Base-by-base conservation (phyloP, 2,888 invertebrate genomes). In the Pyrocoelia pectoralis region DNA sequence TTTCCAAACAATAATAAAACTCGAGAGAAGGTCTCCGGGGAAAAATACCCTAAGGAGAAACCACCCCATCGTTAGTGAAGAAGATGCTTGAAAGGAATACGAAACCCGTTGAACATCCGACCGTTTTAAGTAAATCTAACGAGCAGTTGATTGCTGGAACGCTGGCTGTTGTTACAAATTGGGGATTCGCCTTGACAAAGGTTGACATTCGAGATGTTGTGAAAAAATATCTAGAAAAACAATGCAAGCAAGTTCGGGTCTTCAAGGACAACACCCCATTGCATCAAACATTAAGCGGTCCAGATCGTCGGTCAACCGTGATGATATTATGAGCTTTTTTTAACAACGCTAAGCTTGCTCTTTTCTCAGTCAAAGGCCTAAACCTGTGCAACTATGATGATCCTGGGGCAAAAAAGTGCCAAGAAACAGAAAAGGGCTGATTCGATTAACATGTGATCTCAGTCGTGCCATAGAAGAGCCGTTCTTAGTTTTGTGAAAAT, bases 361-460 rank as follows among this genome's bases (percentile, higher is more conserved):
- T 24, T 24, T 24, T 24, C n/a, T n/a, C n/a, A n/a, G n/a, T n/a
- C n/a, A n/a, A n/a, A 24, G 8, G 8, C 8, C 24, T 5, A 24
- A 24, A 38, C 38, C 5, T 38, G 5, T 53, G 40, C 24, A 80
- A 80, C 55, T 80, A 77, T 70, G 78, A 80, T 62, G 76, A 80
- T 52, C 76, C 77, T 49, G 78, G 76, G 1, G 63, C 67, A 14
- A 70, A 71, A 60, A 76, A 71, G 58, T 68, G 73, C 10, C 73
- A 50, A 68, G 74, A 51, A 77, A 75, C 14, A 58, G 53, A 2
- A 77, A 77, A 55, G 72, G 79, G n/a, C n/a, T n/a, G n/a, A n/a
- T n/a, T n/a, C n/a, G n/a, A n/a, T n/a, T n/a, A n/a, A n/a, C n/a
- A n/a, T n/a, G n/a, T n/a, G n/a, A n/a, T n/a, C n/a, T n/a, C n/a